Base-by-base conservation (phyloP, 1,140 invertebrate species). In the Hyles vespertilio region DNA sequence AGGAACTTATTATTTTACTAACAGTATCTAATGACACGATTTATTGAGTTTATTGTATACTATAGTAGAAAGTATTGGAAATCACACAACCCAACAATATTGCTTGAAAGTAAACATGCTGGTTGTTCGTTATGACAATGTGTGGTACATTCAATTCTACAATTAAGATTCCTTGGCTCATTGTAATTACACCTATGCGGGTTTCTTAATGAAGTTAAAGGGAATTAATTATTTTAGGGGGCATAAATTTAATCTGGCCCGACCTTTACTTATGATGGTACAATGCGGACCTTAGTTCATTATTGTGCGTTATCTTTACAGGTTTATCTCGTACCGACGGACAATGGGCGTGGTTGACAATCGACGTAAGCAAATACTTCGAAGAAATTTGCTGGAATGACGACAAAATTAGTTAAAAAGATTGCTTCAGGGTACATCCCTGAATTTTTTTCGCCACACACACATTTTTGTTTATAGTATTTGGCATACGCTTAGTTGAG, bases 151-250 rank as follows among this genome's bases (percentile, higher is more conserved):
- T 77, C 81, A 84, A 84, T 88, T 79, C 77, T 66, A 85, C 85
- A 82, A 86, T 88, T 84, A 88, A 86, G 83, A 88, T 88, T 88
- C 85, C 85, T 80, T 69, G 70, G 82, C 65, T 84, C 81, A 83
- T 88, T 85, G 81, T 88, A 88, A 88, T 88, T 86, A 88, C 85
- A 88, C 85, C 78, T 86, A 88, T 88, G 83, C 83, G 83, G 85
- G 85, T 82, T 71, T 78, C 78, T 82, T 86, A 86, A 88, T 88
- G 83, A 88, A 86, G 79, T 85, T 85, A 84, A 88, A 80, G 83
- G 83, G 80, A 88, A 88, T 86, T 86, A 83, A 88, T 86, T 86
- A 86, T 86, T 84, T 82, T 76, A 82, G 80, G 82, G 75, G 70
- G 74, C 74, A 85, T 86, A 85, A 86, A 86, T 86, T 85, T 85